Conservation (phyloP, 2,888 invertebrate species). For the Chymomyza fuscimana region DNA sequence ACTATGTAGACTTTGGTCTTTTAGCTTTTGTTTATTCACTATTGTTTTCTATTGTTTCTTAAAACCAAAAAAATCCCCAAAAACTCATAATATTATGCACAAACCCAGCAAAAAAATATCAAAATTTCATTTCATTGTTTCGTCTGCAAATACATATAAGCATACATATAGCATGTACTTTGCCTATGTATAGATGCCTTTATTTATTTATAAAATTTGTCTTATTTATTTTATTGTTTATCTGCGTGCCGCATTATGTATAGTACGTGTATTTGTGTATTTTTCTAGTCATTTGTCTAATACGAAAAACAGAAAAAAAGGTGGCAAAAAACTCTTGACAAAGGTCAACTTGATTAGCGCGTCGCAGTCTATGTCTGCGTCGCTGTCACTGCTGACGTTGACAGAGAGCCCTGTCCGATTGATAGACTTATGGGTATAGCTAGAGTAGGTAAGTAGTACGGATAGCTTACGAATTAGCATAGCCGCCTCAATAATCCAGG, state of each 20-base stretch:
- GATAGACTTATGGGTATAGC: conserved; percentile 32
- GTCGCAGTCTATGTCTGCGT: conserved; percentile 19
- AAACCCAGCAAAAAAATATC: conserved; percentile 1
- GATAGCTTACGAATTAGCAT: neutral
- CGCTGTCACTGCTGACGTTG: conserved; percentile 1
- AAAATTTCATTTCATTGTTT: conserved; percentile 7
- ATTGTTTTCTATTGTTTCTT: neutral
- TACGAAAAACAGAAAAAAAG: neutral
- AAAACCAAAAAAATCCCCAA: conserved; percentile 31
- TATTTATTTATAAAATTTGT: conserved; percentile 3
- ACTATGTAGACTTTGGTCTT: neutral
- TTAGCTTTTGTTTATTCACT: neutral
- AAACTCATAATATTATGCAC: neutral
- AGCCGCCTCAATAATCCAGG: conserved; percentile 72
- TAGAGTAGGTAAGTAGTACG: neutral
- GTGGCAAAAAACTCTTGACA: conserved; percentile 37
- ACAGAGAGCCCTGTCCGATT: neutral
- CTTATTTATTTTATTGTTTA: conserved; percentile 1
- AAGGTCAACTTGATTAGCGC: conserved; percentile 69
- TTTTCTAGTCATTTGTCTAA: conserved; percentile 2
- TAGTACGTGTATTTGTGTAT: neutral
- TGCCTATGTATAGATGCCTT: neutral
- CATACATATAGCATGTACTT: neutral
- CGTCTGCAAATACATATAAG: neutral
- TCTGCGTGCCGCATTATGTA: neutral